Evolutionary conservation across 2,888 invertebrate species (phyloP).

Genomic region (Drymonia ruficornis): DNA sequence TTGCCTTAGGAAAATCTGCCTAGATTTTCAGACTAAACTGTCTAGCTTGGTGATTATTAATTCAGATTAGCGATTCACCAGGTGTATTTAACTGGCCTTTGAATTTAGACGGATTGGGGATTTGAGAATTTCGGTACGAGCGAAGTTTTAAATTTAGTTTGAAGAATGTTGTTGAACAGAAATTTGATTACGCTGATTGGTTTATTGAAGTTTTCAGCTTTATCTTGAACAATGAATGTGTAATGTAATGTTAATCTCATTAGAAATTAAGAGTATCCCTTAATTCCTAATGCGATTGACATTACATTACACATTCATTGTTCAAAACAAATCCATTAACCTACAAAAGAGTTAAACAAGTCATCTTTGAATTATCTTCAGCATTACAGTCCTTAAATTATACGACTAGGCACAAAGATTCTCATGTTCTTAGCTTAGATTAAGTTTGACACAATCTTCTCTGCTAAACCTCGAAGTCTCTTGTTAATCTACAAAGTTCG

Average conservation of each 20-base stretch:
- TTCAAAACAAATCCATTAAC: too few relatives aligned
- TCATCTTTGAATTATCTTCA: too few relatives aligned
- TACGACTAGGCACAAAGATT: too few relatives aligned
- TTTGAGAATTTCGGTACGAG: conserved; percentile 16
- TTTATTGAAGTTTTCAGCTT: not conserved
- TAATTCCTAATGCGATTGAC: not conserved
- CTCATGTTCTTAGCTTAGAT: not conserved
- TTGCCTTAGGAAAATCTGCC: conserved; percentile 23
- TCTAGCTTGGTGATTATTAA: conserved; percentile 34
- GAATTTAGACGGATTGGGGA: conserved; percentile 26
- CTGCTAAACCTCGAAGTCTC: conserved; percentile 29
- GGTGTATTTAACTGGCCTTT: conserved; percentile 39
- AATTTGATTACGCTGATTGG: conserved; percentile 2
- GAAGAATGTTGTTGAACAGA: conserved; percentile 17
- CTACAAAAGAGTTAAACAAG: too few relatives aligned
- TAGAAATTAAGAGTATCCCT: too few relatives aligned
- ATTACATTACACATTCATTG: too few relatives aligned
- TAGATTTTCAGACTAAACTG: conserved; percentile 19
- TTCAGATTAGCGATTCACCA: conserved; percentile 39
- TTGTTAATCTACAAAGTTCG: conserved; percentile 40
- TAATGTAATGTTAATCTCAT: too few relatives aligned
- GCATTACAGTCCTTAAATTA: too few relatives aligned
- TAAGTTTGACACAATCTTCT: not conserved
- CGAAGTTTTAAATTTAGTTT: conserved; percentile 20
- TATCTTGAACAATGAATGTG: not conserved